phyloP scores from a whole-genome alignment of 2,888 invertebrate species.

The Cerastoderma edule region DNA sequence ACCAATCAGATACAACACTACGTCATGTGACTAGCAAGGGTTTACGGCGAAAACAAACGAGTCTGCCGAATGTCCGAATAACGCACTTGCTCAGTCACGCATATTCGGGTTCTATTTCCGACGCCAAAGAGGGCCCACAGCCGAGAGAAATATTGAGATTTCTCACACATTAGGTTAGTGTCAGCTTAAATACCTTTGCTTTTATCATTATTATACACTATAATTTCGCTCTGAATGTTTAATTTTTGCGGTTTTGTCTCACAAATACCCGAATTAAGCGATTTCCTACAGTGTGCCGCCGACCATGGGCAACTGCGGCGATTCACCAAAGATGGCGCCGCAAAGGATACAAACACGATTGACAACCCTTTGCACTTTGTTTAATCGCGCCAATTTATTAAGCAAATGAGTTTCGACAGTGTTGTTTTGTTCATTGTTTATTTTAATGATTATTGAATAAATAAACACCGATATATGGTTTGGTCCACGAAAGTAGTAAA shows the following conservation, averaged over 20 bases:
- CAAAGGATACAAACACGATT: background rate
- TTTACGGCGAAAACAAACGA: constrained; percentile 8
- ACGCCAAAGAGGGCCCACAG: constrained; percentile 16
- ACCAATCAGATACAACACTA: too few relatives aligned
- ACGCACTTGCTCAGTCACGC: constrained; percentile 19
- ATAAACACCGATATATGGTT: too few relatives aligned
- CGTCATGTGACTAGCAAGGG: too few relatives aligned
- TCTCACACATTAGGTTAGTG: constrained; percentile 11
- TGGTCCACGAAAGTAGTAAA: too few relatives aligned
- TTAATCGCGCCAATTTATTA: background rate
- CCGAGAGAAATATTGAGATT: constrained; percentile 22
- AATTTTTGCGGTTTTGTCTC: constrained; percentile 1
- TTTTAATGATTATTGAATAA: too few relatives aligned
- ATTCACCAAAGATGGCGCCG: constrained; percentile 45
- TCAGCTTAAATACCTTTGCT: background rate
- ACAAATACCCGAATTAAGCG: background rate
- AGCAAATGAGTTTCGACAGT: background rate
- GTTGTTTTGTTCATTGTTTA: too few relatives aligned
- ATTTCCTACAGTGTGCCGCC: too few relatives aligned
- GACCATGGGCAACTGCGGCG: constrained; percentile 45
- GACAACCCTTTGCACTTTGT: background rate
- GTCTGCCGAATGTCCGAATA: background rate
- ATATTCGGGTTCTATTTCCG: constrained; percentile 19
- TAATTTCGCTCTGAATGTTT: constrained; percentile 35
- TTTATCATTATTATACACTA: constrained; percentile 19